Base-by-base conservation (phyloP, 2,797 vertebrate species). In the Sebastes jordani region DNA sequence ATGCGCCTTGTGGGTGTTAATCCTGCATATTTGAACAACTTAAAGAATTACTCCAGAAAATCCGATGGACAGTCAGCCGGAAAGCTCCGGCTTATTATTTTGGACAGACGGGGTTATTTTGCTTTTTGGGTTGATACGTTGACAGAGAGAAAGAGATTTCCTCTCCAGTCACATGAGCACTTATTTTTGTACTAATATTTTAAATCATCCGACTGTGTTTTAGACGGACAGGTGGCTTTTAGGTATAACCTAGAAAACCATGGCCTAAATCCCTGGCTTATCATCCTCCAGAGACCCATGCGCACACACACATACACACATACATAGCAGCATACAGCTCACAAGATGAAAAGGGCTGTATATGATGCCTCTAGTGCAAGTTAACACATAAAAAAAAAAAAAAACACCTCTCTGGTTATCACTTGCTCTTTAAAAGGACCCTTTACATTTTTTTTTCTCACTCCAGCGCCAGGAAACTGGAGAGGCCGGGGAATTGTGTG, bases 181-280 rank as follows among this genome's bases (percentile, higher is more conserved):
- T 74, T 80, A 82, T 76, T 85, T 84, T 73, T 83, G 60, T 55
- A 67, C 68, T 81, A 81, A 85, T 90, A 88, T 91, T 88, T 88
- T 75, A 86, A 90, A 89, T 83, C 54, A 61, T 61, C 81, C 3
- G 22, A 70, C 79, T 82, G 78, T 88, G 81, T 82, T 88, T 85
- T 76, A 80, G 83, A 87, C 23, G 22, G 84, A 91, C 90, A 93
- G 89, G 90, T 91, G 84, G 90, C 89, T 90, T 91, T 91, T 91
- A 88, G 86, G 80, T 92, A 91, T 89, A 90, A 88, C 90, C 90
- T 82, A 91, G 84, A 90, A 91, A 92, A 76, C 71, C 55, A 46
- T 91, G 91, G 74, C 87, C 91, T 89, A 86, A 93, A 92, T 92
- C 90, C 78, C 58, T 68, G 64, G 88, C 71, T 87, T 88, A 89